A percentile compares a stretch with the other conserved stretches of the same genome.
Conservation (phyloP, 2,113 vertebrate species). For the Stegostoma tigrinum region DNA sequence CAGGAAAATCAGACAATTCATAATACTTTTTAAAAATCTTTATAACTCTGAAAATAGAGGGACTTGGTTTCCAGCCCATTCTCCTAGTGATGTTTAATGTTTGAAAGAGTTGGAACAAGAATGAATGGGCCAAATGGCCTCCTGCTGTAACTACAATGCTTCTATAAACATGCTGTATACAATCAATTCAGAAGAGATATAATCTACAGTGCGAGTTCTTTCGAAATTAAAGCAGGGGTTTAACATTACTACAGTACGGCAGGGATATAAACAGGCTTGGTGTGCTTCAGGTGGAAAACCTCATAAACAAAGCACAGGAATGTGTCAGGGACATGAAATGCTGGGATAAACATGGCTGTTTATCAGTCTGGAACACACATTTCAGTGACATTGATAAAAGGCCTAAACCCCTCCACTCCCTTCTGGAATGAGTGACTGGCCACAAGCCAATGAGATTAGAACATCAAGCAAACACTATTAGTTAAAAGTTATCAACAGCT, state of each 20-base stretch:
- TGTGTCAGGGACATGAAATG: neutral
- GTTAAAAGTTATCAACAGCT: neutral
- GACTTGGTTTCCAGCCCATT: too few species aligned
- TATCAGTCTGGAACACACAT: neutral
- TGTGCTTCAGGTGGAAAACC: neutral
- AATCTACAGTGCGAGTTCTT: neutral
- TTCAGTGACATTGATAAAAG: neutral
- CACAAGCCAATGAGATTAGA: neutral
- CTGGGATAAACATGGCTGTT: too few species aligned
- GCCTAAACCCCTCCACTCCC: neutral
- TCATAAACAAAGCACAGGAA: neutral
- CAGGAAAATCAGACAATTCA: too few species aligned
- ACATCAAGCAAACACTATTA: neutral
- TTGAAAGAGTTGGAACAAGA: too few species aligned
- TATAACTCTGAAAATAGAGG: too few species aligned
- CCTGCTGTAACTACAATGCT: neutral
- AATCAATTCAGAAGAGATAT: neutral
- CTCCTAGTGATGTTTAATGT: too few species aligned
- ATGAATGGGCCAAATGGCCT: neutral
- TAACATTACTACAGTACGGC: neutral
- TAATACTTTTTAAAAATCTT: too few species aligned
- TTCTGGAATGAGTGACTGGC: neutral
- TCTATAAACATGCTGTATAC: neutral
- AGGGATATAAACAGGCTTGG: neutral
- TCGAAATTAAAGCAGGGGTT: neutral